Percentiles rank a stretch among this genome's conserved stretches.
These are phyloP conservation scores for Euphonia xanthogaster DNA, from an alignment of 2,797 vertebrate genomes.

Conservation along the genomic window DNA sequence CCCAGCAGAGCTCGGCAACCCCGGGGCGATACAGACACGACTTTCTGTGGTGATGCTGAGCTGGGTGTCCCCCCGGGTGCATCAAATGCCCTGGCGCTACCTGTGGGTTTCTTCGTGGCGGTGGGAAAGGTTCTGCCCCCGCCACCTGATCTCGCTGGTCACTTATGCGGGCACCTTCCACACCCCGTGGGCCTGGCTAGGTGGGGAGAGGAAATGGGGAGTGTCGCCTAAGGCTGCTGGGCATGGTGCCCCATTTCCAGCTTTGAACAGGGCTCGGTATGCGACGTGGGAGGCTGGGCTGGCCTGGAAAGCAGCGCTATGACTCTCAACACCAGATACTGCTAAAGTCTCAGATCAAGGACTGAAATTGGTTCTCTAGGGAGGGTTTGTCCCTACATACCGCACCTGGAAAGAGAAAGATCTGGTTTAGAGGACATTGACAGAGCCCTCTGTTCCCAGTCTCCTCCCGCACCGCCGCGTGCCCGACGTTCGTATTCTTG, in stretches of 20 bases:
- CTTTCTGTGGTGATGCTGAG: neutral
- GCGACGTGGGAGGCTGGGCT: fast-evolving
- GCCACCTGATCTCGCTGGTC: neutral
- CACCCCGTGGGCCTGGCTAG: neutral
- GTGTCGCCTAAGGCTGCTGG: neutral
- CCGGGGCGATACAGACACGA: neutral
- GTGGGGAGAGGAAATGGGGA: neutral
- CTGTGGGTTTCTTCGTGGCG: too few relatives aligned
- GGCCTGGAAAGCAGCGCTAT: neutral
- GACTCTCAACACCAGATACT: neutral
- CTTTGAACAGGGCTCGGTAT: neutral
- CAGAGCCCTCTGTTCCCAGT: too few relatives aligned
- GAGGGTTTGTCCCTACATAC: neutral
- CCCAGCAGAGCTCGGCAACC: neutral
- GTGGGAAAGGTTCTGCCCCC: neutral
- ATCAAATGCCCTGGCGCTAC: neutral
- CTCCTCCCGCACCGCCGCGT: too few relatives aligned
- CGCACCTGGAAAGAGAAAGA: neutral
- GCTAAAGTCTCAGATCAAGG: too few relatives aligned
- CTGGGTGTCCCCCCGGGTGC: neutral
- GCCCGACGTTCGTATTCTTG: neutral
- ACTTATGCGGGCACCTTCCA: neutral
- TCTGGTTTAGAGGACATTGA: neutral
- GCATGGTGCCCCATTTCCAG: neutral
- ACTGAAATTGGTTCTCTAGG: neutral